Percentiles rank a stretch among this genome's conserved stretches.
phyloP scores from a whole-genome alignment of 1,140 invertebrate genomes.

The Rhopalosiphum padi region DNA sequence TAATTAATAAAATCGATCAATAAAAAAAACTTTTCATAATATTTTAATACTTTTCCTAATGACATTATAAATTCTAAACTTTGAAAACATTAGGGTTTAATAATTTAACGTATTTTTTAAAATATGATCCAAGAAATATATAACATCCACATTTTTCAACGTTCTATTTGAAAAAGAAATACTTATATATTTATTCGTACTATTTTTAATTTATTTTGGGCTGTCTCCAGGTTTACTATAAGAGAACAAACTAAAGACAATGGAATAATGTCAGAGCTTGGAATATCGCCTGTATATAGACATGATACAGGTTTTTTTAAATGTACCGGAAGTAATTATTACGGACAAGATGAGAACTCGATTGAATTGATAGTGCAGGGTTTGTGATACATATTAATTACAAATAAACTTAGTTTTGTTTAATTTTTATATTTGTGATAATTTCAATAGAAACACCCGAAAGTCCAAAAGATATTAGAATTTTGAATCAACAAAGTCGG shows the following conservation, averaged over 20 bases:
- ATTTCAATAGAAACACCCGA: conserved; percentile 77
- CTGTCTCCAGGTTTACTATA: conserved; percentile 68
- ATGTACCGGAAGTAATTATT: conserved; percentile 86
- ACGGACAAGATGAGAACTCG: conserved; percentile 89
- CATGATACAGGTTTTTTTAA: conserved; percentile 89
- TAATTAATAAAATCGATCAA: background rate
- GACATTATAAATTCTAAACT: background rate
- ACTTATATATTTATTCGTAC: background rate
- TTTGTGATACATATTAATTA: conserved; percentile 61
- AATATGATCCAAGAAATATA: background rate
- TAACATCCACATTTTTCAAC: background rate
- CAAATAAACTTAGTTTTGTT: background rate
- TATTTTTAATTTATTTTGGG: background rate
- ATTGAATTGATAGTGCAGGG: conserved; percentile 92
- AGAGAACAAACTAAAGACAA: conserved; percentile 77
- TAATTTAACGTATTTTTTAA: background rate
- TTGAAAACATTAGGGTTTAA: background rate
- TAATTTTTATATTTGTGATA: background rate
- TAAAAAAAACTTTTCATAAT: background rate
- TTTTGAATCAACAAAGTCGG: conserved; percentile 81
- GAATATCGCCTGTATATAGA: conserved; percentile 81
- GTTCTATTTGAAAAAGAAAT: background rate
- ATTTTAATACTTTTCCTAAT: background rate
- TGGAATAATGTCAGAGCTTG: conserved; percentile 84
- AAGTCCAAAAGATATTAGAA: conserved; percentile 81